Percentiles rank a stretch among this genome's conserved stretches.
Evolutionary conservation across 2,113 vertebrate species (phyloP).

Genomic region (Xiphias gladius): DNA sequence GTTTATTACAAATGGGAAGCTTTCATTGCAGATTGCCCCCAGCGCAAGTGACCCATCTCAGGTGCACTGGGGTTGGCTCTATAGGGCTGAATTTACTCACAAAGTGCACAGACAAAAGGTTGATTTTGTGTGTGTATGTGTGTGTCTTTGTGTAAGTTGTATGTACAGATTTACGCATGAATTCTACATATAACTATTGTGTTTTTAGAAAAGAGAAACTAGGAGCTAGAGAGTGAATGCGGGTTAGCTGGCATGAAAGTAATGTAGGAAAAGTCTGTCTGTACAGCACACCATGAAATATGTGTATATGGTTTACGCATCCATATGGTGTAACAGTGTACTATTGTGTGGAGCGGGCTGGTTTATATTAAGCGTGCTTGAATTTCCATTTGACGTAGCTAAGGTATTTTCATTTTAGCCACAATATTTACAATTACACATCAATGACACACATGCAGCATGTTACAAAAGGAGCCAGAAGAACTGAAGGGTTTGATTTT

Average conservation of each 20-base stretch:
- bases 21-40: slow-evolving; percentile 85
- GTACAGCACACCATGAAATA: slow-evolving; percentile 19
- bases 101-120: slow-evolving; percentile 29
- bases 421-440: slow-evolving; percentile 3
- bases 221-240: not conserved
- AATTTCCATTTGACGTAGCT: not conserved
- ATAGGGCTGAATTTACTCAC: slow-evolving; percentile 54
- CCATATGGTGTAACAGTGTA: slow-evolving; percentile 9
- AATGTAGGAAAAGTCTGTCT: slow-evolving; percentile 26
- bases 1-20: slow-evolving; percentile 85
- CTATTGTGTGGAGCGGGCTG: not conserved
- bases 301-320: not conserved
- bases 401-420: slow-evolving; percentile 18
- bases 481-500: slow-evolving; percentile 37
- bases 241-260: slow-evolving; percentile 12
- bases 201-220: slow-evolving; percentile 21
- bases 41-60: slow-evolving; percentile 67
- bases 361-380: slow-evolving; percentile 24
- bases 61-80: slow-evolving; percentile 44
- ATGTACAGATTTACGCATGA: not conserved
- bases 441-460: not conserved
- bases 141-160: not conserved
- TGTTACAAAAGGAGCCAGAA: not conserved
- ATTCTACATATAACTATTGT: slow-evolving; percentile 9
- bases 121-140: not conserved